Evolutionary conservation across 2,113 vertebrate genomes (phyloP).

Genomic region (Malurus melanocephalus): DNA sequence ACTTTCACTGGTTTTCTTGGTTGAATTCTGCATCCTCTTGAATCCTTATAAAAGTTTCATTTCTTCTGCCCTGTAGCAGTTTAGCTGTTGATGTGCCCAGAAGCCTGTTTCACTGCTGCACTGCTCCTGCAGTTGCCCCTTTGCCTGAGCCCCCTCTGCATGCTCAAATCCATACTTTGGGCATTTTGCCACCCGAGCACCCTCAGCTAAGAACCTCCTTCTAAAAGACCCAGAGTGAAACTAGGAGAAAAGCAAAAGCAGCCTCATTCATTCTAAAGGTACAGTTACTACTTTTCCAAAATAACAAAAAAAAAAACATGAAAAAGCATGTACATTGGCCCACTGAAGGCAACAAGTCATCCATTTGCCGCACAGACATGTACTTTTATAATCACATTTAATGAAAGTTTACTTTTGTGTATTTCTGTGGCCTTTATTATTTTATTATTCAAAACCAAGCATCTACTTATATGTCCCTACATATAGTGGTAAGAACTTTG

Average conservation of each 20-base stretch:
- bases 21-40: background rate
- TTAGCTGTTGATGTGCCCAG: background rate
- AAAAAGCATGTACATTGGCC: background rate
- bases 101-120: background rate
- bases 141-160: background rate
- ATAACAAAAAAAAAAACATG: background rate
- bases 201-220: background rate
- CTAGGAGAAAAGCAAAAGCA: background rate
- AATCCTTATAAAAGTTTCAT: background rate
- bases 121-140: background rate
- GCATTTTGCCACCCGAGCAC: background rate
- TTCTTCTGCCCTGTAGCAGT: background rate
- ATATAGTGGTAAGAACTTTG: accelerated
- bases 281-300: background rate
- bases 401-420: background rate
- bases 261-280: background rate
- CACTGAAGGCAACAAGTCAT: background rate
- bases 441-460: background rate
- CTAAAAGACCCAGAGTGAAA: background rate
- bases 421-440: background rate
- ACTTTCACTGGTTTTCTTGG: background rate
- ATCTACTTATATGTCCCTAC: accelerated
- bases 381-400: background rate
- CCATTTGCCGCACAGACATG: background rate
- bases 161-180: accelerated